These are phyloP conservation scores for Chelmon rostratus DNA, from an alignment of 2,797 vertebrate genomes.

Conservation along the genomic window DNA sequence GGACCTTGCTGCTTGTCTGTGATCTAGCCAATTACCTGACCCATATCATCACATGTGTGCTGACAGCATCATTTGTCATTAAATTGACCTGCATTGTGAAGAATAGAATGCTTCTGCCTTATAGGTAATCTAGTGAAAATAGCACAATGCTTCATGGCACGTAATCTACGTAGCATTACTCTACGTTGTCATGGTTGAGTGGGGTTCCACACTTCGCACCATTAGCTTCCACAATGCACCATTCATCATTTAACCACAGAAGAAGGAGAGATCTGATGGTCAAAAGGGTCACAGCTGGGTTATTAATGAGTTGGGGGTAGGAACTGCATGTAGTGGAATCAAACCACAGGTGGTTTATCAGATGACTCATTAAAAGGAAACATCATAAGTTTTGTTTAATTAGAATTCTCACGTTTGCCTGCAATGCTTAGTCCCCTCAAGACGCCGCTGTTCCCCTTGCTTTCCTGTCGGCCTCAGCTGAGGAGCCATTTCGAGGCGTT, in stretches of 20 bases:
- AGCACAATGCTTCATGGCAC: slow-evolving; percentile 43
- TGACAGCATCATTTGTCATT: slow-evolving; percentile 64
- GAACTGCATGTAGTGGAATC: slow-evolving; percentile 33
- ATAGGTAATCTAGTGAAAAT: slow-evolving; percentile 40
- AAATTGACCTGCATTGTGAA: slow-evolving; percentile 56
- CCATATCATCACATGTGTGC: slow-evolving; percentile 47
- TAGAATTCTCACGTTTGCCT: slow-evolving; percentile 84
- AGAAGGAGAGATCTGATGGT: slow-evolving; percentile 55
- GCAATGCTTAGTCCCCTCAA: slow-evolving; percentile 83
- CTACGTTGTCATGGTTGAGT: slow-evolving; percentile 48
- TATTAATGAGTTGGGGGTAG: slow-evolving; percentile 53
- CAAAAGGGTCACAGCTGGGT: slow-evolving; percentile 59
- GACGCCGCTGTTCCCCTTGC: slow-evolving; percentile 82
- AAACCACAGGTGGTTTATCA: slow-evolving; percentile 55
- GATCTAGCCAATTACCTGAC: slow-evolving; percentile 57
- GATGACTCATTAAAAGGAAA: slow-evolving; percentile 53
- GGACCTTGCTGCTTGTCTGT: slow-evolving; percentile 47
- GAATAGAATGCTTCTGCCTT: slow-evolving; percentile 27
- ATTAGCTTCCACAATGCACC: slow-evolving; percentile 61
- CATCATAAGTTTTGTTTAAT: slow-evolving; percentile 65
- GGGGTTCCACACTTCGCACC: slow-evolving; percentile 44
- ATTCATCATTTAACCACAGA: slow-evolving; percentile 63
- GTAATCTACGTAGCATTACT: slow-evolving; percentile 45
- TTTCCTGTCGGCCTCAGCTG: slow-evolving; percentile 61
- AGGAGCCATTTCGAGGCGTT: slow-evolving; percentile 64